A percentile compares a stretch with the other conserved stretches of the same genome.
phyloP scores from a whole-genome alignment of 2,797 vertebrate species.

The Amblyopsis hoosieri region DNA sequence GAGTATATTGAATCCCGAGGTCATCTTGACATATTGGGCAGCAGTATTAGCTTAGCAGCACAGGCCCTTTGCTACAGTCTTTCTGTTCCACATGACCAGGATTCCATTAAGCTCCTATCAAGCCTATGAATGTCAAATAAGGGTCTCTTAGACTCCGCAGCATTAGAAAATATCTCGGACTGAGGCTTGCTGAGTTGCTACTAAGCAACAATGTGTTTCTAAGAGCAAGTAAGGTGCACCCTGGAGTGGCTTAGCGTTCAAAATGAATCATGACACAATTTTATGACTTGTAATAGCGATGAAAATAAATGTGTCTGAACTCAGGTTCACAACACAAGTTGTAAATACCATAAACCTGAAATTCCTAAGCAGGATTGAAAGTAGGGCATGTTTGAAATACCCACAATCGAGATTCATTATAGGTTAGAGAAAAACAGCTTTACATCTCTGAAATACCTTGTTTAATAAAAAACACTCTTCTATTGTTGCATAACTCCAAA shows the following conservation, averaged over 20 bases:
- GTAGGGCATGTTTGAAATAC: constrained; percentile 26
- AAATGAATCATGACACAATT: constrained; percentile 14
- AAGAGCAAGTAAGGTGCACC: constrained; percentile 4
- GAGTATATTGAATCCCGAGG: constrained; percentile 51
- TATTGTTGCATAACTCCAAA: constrained; percentile 66
- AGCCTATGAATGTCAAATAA: constrained; percentile 12
- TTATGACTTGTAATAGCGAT: constrained; percentile 19
- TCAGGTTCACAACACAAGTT: constrained; percentile 15
- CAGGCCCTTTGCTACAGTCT: constrained; percentile 14
- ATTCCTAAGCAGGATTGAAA: constrained; percentile 28
- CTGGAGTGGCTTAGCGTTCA: constrained; percentile 9
- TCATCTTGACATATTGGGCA: constrained; percentile 40
- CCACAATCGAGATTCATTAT: constrained; percentile 23
- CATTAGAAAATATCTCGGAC: constrained; percentile 13
- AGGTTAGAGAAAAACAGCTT: constrained; percentile 36
- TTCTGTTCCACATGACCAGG: constrained; percentile 14
- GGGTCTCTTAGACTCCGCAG: constrained; percentile 14
- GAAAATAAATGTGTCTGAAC: too few relatives aligned
- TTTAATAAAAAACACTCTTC: constrained; percentile 59
- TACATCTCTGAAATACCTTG: constrained; percentile 49
- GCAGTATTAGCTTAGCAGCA: constrained; percentile 19
- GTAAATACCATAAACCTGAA: constrained; percentile 42
- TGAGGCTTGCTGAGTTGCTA: not conserved
- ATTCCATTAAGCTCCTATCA: constrained; percentile 15
- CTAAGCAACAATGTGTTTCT: not conserved